Evolutionary conservation across 2,888 invertebrate genomes (phyloP), one percentile per base, ranked within the genome.

Genomic region (Eristalinus sepulchralis): DNA sequence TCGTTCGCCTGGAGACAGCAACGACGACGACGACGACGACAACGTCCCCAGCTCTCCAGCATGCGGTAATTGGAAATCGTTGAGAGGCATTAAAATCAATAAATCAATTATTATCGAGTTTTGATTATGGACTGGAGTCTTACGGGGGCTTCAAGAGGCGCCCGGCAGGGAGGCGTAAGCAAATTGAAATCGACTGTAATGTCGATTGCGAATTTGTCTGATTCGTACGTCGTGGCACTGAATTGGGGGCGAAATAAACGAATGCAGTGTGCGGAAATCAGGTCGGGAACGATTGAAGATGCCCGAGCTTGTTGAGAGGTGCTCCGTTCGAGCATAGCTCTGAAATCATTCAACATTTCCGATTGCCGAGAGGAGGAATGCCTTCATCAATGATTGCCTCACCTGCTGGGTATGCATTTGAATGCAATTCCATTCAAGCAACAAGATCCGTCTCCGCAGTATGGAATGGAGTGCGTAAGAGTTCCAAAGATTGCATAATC

Each of bases 81-180:
- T 78, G 75, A 60, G 60, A 83, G 57, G 70, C 73, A 86, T 86
- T 83, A 57, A 77, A 85, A 85, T 85, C 85, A 77, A 86, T 86
- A 86, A 86, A 83, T 86, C 86, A 86, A 86, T 86, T 86, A 86
- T 82, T 86, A 79, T 83, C 66, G 73, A 83, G 78, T 86, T 86
- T 75, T 62, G 82, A 83, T 83, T 82, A 78, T 70, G 83, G 71
- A n/a, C 66, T 60, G 64, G 77, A 70, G 81, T 77, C 73, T 63
- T 36, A 55, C 39, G 20, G n/a, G 36, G 53, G 66, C 55, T 47
- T 2, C n/a, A 3, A 39, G 5, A n/a, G n/a, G 39, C 17, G 20
- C 20, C 55, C 33, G 31, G 60, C 60, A 6, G 39, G 27, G 3
- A 20, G 36, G 27, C 31, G 24, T n/a, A 17, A 3, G 39, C 66